Evolutionary conservation across 1,140 invertebrate species (phyloP), one percentile per base, ranked within the genome.

Genomic region (Kradibia gibbosae): DNA sequence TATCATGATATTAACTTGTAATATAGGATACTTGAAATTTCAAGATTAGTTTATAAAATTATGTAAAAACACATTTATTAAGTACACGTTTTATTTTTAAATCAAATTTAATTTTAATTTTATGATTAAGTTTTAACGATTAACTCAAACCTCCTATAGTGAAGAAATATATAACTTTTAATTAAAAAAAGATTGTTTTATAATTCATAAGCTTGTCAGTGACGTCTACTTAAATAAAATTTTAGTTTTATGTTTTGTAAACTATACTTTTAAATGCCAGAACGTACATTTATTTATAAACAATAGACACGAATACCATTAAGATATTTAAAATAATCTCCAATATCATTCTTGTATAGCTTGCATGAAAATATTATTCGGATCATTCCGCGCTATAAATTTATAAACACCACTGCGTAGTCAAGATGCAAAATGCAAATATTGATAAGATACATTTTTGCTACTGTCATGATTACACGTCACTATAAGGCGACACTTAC

Each of bases 361-460:
- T 67, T 67, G 34, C 62, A 39, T 39, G 62, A 67, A 34, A 67
- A 34, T 67, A 67, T 67, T 67, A 67, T 67, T 39, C 62, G 34
- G 62, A 39, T 67, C 62, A 67, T 67, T 67, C 62, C 34, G 20
- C 34, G 34, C 34, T 67, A 39, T 36, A 67, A 67, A 67, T 67
- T 67, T 67, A 39, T 67, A 67, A 67, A 67, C 34, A 67, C 34
- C 20, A 67, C 28, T 67, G 34, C 62, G 62, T 39, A 67, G 34
- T 39, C 62, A 67, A 67, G 62, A 67, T 7, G 34, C 62, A 36
- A 67, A 67, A 67, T 67, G 62, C 62, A 67, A 67, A 67, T 67
- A 67, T 67, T 67, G 62, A 67, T 67, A 67, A 39, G 34, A 39
- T 39, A 39, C 17, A 10, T 8, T 67, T 67, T 67, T 39, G 62